These are phyloP conservation scores for Drosophila leontia DNA, from an alignment of 1,140 invertebrate species.

Conservation along the genomic window DNA sequence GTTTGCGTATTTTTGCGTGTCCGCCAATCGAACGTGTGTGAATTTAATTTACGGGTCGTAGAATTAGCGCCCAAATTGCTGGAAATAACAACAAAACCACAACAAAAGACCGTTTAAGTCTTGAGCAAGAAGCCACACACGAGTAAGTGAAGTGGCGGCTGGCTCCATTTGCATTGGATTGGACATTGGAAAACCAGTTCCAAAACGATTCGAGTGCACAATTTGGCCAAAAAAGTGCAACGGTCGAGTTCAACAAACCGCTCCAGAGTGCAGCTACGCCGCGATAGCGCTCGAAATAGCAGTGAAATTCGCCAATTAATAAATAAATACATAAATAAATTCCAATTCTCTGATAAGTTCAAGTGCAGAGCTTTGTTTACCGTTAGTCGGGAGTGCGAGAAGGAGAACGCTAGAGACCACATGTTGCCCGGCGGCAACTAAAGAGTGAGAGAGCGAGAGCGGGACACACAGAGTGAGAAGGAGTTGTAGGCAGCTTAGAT, in stretches of 20 bases:
- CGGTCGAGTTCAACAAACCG: conserved; percentile 70
- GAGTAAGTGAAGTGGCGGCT: conserved; percentile 31
- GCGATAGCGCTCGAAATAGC: conserved; percentile 31
- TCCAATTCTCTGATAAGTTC: conserved; percentile 61
- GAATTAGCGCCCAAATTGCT: conserved; percentile 38
- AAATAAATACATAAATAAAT: conserved; percentile 27
- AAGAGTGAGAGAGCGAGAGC: neutral
- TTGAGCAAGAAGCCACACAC: conserved; percentile 47
- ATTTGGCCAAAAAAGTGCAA: conserved; percentile 59
- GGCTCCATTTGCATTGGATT: conserved; percentile 48
- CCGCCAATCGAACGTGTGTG: conserved; percentile 60
- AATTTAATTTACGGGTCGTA: conserved; percentile 61
- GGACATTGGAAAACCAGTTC: conserved; percentile 64
- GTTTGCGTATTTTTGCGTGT: conserved; percentile 51
- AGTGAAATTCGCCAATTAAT: conserved; percentile 32
- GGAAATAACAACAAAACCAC: conserved; percentile 4
- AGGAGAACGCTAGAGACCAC: conserved; percentile 56
- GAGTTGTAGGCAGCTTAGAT: conserved; percentile 39
- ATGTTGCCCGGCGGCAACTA: conserved; percentile 55
- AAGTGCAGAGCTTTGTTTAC: conserved; percentile 75
- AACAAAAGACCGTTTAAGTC: conserved; percentile 43
- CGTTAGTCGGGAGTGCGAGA: conserved; percentile 45
- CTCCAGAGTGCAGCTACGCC: conserved; percentile 18
- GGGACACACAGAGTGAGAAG: conserved; percentile 1
- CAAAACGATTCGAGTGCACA: conserved; percentile 49